Base-by-base conservation (phyloP, 2,888 invertebrate genomes). In the Protophormia terraenovae region DNA sequence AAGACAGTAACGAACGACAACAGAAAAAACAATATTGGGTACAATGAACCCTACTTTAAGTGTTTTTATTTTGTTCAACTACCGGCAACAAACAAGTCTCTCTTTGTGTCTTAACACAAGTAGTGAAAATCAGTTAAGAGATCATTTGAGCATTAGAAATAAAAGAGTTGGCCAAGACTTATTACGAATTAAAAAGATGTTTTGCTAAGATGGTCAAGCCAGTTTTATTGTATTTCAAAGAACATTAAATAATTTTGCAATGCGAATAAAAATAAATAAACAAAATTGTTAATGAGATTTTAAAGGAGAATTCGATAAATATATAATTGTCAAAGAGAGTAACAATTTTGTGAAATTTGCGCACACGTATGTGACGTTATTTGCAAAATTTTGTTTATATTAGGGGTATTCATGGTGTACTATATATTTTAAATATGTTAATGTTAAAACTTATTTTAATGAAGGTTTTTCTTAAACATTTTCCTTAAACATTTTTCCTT, bases 41-140 rank as follows among this genome's bases (percentile, higher is more conserved):
- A 22, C 84, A 81, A 55, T 81, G 77, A 84, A 72, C 84, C 32
- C 84, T 7, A 24, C 27, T 77, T 62, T 67, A 38, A 16, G 22
- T 29, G 16, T 69, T 35, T 71, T 72, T 78, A 27, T 77, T 76
- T 50, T 32, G 60, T 72, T 22, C 58, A 38, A 32, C 27, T 29
- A 73, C 67, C 72, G 60, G 55, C 38, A 27, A 72, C 29, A 47
- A 79, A 64, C 71, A 66, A 71, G 62, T 41, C 60, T 64, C 32
- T 53, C 50, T 60, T 50, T 22, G 10, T 47, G 10, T 47, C 6
- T 47, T 45, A 10, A 60, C 14, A 47, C 5, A 35, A 62, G 27
- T n/a, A n/a, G n/a, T n/a, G n/a, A 45, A 38, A 8, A 53, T 60
- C 22, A 69, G n/a, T 53, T 38, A 53, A 73, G 19, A 60, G 29